Evolutionary conservation across 2,888 invertebrate genomes (phyloP), one percentile per base, ranked within the genome.

Genomic region (Agrotis clavis): DNA sequence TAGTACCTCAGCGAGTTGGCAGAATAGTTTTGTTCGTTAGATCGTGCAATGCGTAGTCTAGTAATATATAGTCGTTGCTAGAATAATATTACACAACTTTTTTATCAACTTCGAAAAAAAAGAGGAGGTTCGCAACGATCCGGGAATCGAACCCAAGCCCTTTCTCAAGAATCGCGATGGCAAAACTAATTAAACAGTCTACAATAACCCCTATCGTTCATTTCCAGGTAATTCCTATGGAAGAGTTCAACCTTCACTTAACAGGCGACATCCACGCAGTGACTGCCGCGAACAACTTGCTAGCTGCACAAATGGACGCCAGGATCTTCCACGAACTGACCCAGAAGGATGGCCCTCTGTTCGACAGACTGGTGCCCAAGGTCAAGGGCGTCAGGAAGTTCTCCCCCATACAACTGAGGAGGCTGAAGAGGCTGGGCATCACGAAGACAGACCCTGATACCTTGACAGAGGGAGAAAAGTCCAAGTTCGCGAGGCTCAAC

Each of bases 201-300:
- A 11, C 41, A 41, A 54, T 14, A 30, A 18, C 14, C n/a, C 13
- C 13, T 30, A 45, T 50, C 19, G 13, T 30, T 4, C 41, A 13
- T 68, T 9, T 11, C 0, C 97, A 98, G 97, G 98, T 99, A 0
- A 99, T 99, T 83, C 99, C 99, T 0, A 99, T 99, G 99, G 99
- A 99, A 94, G 99, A 99, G 88, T 99, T 99, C 94, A 99, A 99
- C 96, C 97, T 99, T 0, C 99, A 99, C 93, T 96, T 99, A 83
- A 99, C 99, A 0, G 99, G 99, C 1, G 99, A 99, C 91, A 99
- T 99, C 88, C 99, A 99, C 94, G 99, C 99, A 0, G 98, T 99
- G n/a, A 98, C 99, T 0, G 99, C 99, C 0, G 99, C 99, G 9
- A 99, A 99, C 94, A 99, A 99, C 94, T 96, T 99, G 16, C 96